Evolutionary conservation across 2,888 invertebrate species (phyloP).

Genomic region (Scotopteryx bipunctaria): DNA sequence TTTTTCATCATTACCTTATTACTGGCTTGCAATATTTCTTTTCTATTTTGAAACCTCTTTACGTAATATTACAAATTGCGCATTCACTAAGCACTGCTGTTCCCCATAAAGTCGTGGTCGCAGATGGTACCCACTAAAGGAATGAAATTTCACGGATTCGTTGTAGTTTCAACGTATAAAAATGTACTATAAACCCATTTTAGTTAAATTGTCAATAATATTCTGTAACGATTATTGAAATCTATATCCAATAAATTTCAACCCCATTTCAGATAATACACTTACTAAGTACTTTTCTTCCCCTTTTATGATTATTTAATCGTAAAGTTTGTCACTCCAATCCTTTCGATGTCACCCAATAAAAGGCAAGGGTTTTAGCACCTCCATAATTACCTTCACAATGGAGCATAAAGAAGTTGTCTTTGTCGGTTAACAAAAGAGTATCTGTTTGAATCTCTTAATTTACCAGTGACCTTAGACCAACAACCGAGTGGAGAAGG

Average conservation of each 20-base stretch:
- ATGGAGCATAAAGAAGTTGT: slow-evolving; percentile 35
- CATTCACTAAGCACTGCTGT: not conserved
- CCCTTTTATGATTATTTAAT: slow-evolving; percentile 29
- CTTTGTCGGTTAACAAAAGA: slow-evolving; percentile 23
- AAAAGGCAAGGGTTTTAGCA: slow-evolving; percentile 37
- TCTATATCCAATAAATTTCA: not conserved
- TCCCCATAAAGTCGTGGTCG: not conserved
- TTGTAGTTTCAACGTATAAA: not conserved
- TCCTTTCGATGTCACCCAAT: slow-evolving; percentile 38
- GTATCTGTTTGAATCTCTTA: slow-evolving; percentile 16
- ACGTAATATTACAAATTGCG: not conserved
- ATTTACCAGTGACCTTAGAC: slow-evolving; percentile 10
- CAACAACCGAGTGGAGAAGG: too few relatives aligned
- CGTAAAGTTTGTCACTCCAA: slow-evolving; percentile 35
- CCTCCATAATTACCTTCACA: slow-evolving; percentile 38
- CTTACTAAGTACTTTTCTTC: slow-evolving; percentile 15
- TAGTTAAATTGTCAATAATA: too few relatives aligned
- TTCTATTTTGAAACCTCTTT: too few relatives aligned
- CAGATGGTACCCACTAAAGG: not conserved
- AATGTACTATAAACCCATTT: too few relatives aligned
- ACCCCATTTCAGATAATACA: slow-evolving; percentile 4
- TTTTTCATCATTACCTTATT: too few relatives aligned
- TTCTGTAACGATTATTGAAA: too few relatives aligned
- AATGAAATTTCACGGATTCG: not conserved
- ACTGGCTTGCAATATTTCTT: not conserved